Evolutionary conservation across 2,888 invertebrate genomes (phyloP).

Genomic region (Cybosia mesomella): DNA sequence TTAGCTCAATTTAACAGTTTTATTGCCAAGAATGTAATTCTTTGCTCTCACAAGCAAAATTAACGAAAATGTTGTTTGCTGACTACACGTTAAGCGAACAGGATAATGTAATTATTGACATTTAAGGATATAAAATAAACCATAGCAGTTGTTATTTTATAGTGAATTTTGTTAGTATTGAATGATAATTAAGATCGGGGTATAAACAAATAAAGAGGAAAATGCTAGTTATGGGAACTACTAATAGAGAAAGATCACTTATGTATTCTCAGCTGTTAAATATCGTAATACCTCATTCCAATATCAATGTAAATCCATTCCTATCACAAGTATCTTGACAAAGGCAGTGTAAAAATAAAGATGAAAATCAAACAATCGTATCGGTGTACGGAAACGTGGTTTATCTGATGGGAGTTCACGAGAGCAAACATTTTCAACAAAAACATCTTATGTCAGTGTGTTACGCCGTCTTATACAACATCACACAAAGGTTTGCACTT

Average conservation of each 20-base stretch:
- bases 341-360: slow-evolving; percentile 17
- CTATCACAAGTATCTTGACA: background rate
- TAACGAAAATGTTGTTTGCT: background rate
- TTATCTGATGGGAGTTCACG: slow-evolving; percentile 42
- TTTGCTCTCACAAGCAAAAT: slow-evolving; percentile 28
- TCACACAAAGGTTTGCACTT: slow-evolving; percentile 73
- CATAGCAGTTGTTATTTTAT: background rate
- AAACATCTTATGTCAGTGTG: slow-evolving; percentile 57
- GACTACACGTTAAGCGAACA: background rate
- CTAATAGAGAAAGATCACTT: too few species aligned
- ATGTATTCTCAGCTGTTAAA: too few species aligned
- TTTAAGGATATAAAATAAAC: background rate
- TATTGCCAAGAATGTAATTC: slow-evolving; percentile 55
- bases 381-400: slow-evolving; percentile 37
- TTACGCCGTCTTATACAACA: slow-evolving; percentile 71
- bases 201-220: too few species aligned
- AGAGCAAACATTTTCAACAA: slow-evolving; percentile 43
- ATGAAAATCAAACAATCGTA: slow-evolving; percentile 32
- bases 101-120: background rate
- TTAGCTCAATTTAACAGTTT: slow-evolving; percentile 63
- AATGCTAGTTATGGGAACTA: too few species aligned
- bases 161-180: background rate
- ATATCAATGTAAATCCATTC: too few species aligned
- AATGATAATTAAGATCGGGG: too few species aligned
- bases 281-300: background rate